Conservation (phyloP, 64 coral and sea anemone genomes). For the Montipora capricornis region DNA sequence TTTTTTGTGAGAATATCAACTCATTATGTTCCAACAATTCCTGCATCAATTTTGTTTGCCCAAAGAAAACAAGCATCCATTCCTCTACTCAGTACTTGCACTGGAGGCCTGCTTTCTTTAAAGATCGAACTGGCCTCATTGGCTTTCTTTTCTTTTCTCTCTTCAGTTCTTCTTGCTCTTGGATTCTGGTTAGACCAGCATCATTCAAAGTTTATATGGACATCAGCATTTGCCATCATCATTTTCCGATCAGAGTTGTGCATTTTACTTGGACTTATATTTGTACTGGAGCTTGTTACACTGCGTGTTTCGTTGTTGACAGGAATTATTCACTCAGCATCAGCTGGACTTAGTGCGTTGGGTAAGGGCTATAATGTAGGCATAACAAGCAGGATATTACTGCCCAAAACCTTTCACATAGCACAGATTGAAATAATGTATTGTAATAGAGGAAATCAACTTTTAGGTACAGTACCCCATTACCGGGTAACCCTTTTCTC, state of each 20-base stretch:
- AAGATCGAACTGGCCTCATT: not conserved
- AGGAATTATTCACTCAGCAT: slow-evolving; percentile 75
- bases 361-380: slow-evolving; percentile 46
- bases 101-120: too few species aligned
- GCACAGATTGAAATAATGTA: too few species aligned
- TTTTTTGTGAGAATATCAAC: too few species aligned
- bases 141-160: not conserved
- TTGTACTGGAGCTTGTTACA: slow-evolving; percentile 74
- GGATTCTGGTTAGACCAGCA: slow-evolving; percentile 67
- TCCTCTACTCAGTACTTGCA: too few species aligned
- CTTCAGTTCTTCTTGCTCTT: slow-evolving; percentile 72
- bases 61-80: too few species aligned
- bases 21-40: too few species aligned
- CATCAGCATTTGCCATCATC: slow-evolving; percentile 87
- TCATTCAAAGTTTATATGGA: slow-evolving; percentile 87
- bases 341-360: slow-evolving; percentile 75
- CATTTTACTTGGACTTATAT: slow-evolving; percentile 82
- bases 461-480: too few species aligned
- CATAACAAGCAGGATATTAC: too few species aligned
- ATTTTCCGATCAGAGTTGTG: slow-evolving; percentile 92
- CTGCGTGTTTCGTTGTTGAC: slow-evolving; percentile 52
- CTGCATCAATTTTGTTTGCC: too few species aligned
- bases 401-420: not conserved
- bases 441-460: too few species aligned
- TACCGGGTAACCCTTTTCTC: too few species aligned